phyloP scores from a whole-genome alignment of 1,140 invertebrate genomes.

The Zaprionus africanus region DNA sequence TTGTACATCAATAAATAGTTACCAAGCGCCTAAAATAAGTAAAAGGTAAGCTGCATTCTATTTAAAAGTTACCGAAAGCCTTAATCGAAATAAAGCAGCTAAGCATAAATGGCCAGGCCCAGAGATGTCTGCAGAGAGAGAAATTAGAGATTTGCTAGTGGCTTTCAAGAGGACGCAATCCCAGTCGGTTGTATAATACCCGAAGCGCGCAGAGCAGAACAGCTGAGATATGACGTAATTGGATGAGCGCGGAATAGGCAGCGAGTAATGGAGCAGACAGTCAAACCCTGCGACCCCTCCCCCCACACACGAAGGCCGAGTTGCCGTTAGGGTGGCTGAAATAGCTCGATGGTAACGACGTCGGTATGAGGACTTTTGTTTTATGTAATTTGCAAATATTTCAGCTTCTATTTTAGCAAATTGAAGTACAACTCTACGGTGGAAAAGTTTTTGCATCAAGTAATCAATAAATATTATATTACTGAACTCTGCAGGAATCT shows the following conservation, averaged over 20 bases:
- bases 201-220: constrained; percentile 38
- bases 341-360: constrained; percentile 1
- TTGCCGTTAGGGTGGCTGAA: not conserved
- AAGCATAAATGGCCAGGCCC: constrained; percentile 29
- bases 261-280: constrained; percentile 21
- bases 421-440: constrained; percentile 47
- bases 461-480: constrained; percentile 76
- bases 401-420: constrained; percentile 33
- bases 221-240: constrained; percentile 82
- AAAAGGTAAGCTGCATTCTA: constrained; percentile 23
- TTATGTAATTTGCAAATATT: constrained; percentile 53
- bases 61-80: constrained; percentile 17
- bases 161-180: constrained; percentile 1
- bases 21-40: constrained; percentile 19
- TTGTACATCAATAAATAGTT: constrained; percentile 7
- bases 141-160: constrained; percentile 1
- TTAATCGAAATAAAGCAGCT: constrained; percentile 33
- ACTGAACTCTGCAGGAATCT: constrained; percentile 42
- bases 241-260: constrained; percentile 36
- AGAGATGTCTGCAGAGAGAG: not conserved
- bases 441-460: constrained; percentile 45
- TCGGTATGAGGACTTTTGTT: constrained; percentile 22
- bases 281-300: not conserved
- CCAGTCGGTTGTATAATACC: constrained; percentile 55
- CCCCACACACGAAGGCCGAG: not conserved